Base-by-base conservation (phyloP, 1,140 invertebrate species). In the Neoseiulus cucumeris region DNA sequence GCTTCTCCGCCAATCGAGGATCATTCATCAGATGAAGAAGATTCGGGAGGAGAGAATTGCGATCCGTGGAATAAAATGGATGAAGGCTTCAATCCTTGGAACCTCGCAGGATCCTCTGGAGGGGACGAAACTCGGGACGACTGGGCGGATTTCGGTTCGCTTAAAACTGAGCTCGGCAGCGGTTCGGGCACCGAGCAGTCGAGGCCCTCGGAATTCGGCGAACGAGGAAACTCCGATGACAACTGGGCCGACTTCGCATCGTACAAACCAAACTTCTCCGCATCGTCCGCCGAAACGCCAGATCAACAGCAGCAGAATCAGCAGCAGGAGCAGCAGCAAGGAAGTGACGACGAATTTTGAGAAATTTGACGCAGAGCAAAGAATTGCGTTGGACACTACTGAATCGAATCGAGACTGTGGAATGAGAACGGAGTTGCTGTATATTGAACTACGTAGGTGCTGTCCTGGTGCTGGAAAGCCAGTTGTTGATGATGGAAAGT, bases 21-120 rank as follows among this genome's bases (percentile, higher is more conserved):
- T 33, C 51, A 59, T 25, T 59, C 51, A 59, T 59, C 51, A 17
- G 51, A 59, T 25, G 51, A 59, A 20, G 51, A 59, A 29, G 51
- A 59, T 25, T 17, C 22, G 22, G 51, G 33, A 25, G 22, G 12
- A 17, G 22, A 17, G 22, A 20, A 22, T 20, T 59, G 25, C 22
- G 51, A 59, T 25, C 51, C 51, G 25, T 59, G 51, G 51, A 59
- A 59, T 59, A n/a, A 33, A 59, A 59, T 59, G 51, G 51, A 59
- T 33, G 14, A 59, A 17, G 51, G 51, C 22, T 59, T 59, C 51
- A 59, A 59, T 25, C 51, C 51, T 18, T 59, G 51, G 51, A 59
- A 59, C 33, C 51, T 59, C 25, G 51, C 51, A 2, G 51, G 33
- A n/a, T 29, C 51, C 2, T 59, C 51, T 2, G 51, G 51, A 17